Conservation (phyloP, 2,888 invertebrate species). For the Nudaria mundana region DNA sequence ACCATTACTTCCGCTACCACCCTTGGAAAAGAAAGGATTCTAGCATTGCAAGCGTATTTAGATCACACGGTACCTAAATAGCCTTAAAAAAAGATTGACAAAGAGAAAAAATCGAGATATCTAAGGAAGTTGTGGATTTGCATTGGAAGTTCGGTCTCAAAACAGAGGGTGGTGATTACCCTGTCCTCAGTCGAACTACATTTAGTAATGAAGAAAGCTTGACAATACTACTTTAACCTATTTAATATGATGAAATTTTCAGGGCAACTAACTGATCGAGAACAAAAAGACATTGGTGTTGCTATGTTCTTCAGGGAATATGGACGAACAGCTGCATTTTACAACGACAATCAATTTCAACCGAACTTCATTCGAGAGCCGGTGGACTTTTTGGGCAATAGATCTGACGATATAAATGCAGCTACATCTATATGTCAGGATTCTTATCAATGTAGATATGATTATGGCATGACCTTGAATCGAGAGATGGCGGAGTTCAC, state of each 20-base stretch:
- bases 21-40: too few species aligned
- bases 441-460: conserved; percentile 93
- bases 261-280: conserved; percentile 92
- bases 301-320: conserved; percentile 90
- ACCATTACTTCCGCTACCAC: too few species aligned
- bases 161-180: too few species aligned
- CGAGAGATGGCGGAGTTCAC: conserved; percentile 93
- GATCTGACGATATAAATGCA: conserved; percentile 82
- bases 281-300: conserved; percentile 85
- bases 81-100: too few species aligned
- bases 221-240: too few species aligned
- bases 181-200: too few species aligned
- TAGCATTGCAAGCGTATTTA: too few species aligned
- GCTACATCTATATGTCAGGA: conserved; percentile 89
- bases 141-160: too few species aligned
- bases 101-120: too few species aligned
- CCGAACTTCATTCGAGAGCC: conserved; percentile 88
- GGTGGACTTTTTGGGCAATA: conserved; percentile 86
- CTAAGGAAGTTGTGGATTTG: too few species aligned
- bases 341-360: conserved; percentile 87
- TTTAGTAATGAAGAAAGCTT: too few species aligned
- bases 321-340: conserved; percentile 90
- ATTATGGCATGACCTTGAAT: conserved; percentile 92
- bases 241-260: conserved; percentile 14
- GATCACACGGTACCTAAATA: too few species aligned